Base-by-base conservation (phyloP, 2,797 vertebrate species). In the Menidia menidia region DNA sequence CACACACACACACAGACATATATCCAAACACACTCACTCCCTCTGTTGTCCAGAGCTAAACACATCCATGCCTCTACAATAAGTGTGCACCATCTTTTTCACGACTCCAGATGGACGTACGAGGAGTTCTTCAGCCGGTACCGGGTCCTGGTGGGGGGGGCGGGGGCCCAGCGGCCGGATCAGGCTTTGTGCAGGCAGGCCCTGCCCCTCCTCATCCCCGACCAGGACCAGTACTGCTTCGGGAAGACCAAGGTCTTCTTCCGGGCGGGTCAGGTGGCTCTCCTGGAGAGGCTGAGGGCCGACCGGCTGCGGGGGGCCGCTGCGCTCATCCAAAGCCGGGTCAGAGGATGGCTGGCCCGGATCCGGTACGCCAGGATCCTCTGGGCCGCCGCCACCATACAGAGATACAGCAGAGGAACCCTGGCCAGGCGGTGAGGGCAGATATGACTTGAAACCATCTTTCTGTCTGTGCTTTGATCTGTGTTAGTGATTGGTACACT, bases 201-300 rank as follows among this genome's bases (percentile, higher is more conserved):
- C 35, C 39, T 1, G 0, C 25, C 44, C 57, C 45, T 30, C 42
- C 3, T 1, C 1, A 48, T 3, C 54, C 15, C n/a, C 88, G 96
- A 98, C 60, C 94, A 96, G 0, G 98, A 99, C 92, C 96, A 96
- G 94, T 98, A 97, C 93, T 97, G 98, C 92, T 97, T 98, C 64
- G 98, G 98, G 32, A 94, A 92, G 82, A 96, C 95, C 7, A 98
- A 99, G 94, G 99, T 99, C 91, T 99, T 99, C 92, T 98, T 99
- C 94, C 93, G 97, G 42, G 97, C 98, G 0, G 98, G 97, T 16
- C 97, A 99, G 89, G 97, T 99, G 71, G 97, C 97, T 0, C 98
- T 97, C 88, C 92, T 99, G 90, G 98, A 99, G 92, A 98, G 97
- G 77, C 92, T 99, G 6, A 75, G 97, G 1, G 95, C 96, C 0